Conservation (phyloP, 92 coral and sea anemone genomes). For the Palythoa grandis region DNA sequence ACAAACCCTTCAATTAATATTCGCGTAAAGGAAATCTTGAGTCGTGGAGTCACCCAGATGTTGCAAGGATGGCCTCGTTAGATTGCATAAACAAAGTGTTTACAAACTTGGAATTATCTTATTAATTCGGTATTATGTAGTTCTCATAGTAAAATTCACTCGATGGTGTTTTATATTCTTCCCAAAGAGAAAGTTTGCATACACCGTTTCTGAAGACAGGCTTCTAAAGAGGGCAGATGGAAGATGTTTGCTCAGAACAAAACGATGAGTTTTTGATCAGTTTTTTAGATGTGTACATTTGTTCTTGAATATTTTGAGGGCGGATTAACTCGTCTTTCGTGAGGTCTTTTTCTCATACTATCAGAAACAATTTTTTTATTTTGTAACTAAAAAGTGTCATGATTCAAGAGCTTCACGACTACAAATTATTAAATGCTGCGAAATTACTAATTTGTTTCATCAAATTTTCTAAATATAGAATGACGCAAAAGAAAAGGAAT, state of each 20-base stretch:
- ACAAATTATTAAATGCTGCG: conserved; percentile 5
- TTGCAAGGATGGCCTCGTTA: conserved; percentile 67
- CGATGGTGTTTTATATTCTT: conserved; percentile 48
- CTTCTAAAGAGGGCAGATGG: conserved; percentile 80
- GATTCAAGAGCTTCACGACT: background rate
- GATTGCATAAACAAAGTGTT: conserved; percentile 77
- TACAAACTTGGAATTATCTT: conserved; percentile 77
- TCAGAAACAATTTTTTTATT: background rate
- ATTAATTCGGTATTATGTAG: conserved; percentile 78
- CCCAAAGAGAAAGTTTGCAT: conserved; percentile 57
- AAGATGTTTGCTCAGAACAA: conserved; percentile 39
- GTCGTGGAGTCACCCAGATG: conserved; percentile 90
- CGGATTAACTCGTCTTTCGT: conserved; percentile 3
- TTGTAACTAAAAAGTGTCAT: background rate
- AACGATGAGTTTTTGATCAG: conserved; percentile 41
- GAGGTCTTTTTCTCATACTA: background rate
- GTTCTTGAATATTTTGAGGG: conserved; percentile 33
- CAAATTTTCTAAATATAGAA: conserved; percentile 45
- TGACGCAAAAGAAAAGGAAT: conserved; percentile 35
- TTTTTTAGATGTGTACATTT: conserved; percentile 26
- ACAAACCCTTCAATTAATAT: conserved; percentile 59
- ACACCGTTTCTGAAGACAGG: conserved; percentile 48
- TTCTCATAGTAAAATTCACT: conserved; percentile 31
- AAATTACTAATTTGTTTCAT: conserved; percentile 37
- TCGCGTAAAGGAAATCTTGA: conserved; percentile 48